phyloP scores from a whole-genome alignment of 2,797 vertebrate genomes.

The Microctenopoma steveboyesi region DNA sequence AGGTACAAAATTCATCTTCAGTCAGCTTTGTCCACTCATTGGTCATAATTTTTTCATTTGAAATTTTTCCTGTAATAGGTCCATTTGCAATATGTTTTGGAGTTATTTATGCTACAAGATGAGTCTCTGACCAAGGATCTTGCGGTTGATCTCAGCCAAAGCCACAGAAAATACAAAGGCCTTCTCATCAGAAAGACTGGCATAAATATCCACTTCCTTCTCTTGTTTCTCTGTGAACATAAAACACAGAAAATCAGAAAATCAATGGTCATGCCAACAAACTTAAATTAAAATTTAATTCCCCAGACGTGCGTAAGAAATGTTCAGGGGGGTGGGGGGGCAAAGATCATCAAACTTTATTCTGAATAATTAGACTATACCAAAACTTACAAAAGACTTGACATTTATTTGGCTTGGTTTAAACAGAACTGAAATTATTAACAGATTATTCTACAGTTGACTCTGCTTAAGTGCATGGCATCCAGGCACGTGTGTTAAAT shows the following conservation, averaged over 20 bases:
- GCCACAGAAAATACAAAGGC: conserved; percentile 99
- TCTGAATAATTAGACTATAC: too few relatives aligned
- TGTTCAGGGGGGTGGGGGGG: too few relatives aligned
- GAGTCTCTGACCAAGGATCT: conserved; percentile 97
- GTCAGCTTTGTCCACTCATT: conserved; percentile 55
- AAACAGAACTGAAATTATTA: too few relatives aligned
- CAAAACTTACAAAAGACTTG: too few relatives aligned
- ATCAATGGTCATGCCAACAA: too few relatives aligned
- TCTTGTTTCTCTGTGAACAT: conserved; percentile 93
- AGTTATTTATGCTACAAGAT: conserved; percentile 83
- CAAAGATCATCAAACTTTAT: too few relatives aligned
- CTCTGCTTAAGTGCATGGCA: too few relatives aligned
- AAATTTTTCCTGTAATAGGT: conserved; percentile 27
- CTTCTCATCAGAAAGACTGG: conserved; percentile 97
- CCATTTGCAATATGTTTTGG: conserved; percentile 7
- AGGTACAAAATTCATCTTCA: conserved; percentile 35
- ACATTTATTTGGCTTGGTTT: too few relatives aligned
- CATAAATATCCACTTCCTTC: conserved; percentile 97
- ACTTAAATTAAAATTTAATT: too few relatives aligned
- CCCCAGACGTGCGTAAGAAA: too few relatives aligned
- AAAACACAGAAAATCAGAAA: conserved; percentile 3
- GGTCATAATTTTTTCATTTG: conserved; percentile 42
- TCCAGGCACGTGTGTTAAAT: too few relatives aligned
- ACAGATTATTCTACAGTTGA: too few relatives aligned
- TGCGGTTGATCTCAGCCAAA: conserved; percentile 99